Percentiles rank a stretch among this genome's conserved stretches.
These are phyloP conservation scores for Ceratina calcarata DNA, from an alignment of 1,140 invertebrate genomes.

Conservation along the genomic window DNA sequence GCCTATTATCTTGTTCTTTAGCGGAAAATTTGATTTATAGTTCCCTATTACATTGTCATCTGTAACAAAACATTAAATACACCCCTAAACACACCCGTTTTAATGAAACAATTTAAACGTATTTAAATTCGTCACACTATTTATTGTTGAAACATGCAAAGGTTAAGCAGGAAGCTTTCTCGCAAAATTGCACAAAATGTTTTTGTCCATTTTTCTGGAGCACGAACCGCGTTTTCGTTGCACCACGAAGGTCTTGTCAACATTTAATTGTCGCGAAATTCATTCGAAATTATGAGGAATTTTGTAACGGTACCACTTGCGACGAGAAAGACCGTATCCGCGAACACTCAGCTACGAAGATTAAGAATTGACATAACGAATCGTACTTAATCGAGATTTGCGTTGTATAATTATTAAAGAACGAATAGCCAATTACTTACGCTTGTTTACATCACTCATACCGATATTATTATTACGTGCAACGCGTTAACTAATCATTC, in stretches of 20 bases:
- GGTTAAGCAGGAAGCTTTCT: background rate
- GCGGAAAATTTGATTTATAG: conserved; percentile 43
- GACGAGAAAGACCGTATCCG: background rate
- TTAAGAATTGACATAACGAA: background rate
- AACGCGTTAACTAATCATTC: background rate
- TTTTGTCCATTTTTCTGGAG: background rate
- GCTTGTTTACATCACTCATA: conserved; percentile 28
- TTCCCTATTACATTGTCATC: conserved; percentile 73
- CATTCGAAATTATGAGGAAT: background rate
- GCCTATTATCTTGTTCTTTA: conserved; percentile 37
- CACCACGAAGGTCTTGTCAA: background rate
- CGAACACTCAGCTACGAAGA: background rate
- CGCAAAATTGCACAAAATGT: background rate
- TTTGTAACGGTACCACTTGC: background rate
- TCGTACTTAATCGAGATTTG: background rate
- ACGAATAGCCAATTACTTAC: background rate
- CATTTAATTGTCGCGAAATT: background rate
- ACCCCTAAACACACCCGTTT: background rate
- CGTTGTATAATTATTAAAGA: background rate
- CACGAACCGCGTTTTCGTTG: background rate
- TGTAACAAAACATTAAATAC: conserved; percentile 50
- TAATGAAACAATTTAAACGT: background rate
- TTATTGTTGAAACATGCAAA: background rate
- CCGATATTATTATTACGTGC: background rate
- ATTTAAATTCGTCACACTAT: background rate